Conservation (phyloP, 92 coral and sea anemone species). For the Epizoanthus fatuus region DNA sequence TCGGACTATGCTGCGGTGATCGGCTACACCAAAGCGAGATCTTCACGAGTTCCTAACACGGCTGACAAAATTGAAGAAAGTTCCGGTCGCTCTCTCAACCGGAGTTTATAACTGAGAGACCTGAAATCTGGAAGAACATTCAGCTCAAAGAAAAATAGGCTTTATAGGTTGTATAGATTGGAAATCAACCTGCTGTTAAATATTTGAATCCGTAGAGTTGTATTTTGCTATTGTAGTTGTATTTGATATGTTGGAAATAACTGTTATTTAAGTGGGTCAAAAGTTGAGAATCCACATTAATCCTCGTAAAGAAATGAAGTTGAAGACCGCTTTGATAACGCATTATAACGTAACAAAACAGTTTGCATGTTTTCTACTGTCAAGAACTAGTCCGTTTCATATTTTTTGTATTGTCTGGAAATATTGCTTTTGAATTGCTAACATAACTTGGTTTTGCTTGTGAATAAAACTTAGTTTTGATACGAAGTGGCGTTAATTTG, state of each 20-base stretch:
- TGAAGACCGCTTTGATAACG: neutral
- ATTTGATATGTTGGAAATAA: neutral
- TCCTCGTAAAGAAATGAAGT: neutral
- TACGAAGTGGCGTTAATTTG: neutral
- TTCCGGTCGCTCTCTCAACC: too few species aligned
- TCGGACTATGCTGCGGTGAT: constrained; percentile 47
- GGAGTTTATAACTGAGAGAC: neutral
- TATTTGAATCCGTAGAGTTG: constrained; percentile 30
- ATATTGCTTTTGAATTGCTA: constrained; percentile 13
- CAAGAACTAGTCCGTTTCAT: constrained; percentile 13
- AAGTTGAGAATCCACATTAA: constrained; percentile 2
- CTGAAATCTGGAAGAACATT: constrained; percentile 22
- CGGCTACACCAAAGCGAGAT: constrained; percentile 50
- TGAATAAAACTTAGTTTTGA: constrained; percentile 46
- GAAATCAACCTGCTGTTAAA: constrained; percentile 5
- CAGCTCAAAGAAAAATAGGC: neutral
- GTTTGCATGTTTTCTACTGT: constrained; percentile 36
- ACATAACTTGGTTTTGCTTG: constrained; percentile 27
- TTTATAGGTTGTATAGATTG: neutral
- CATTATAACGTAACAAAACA: neutral
- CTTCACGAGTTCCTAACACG: neutral
- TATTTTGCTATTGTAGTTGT: constrained; percentile 26
- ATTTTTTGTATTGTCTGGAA: constrained; percentile 32
- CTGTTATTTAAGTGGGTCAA: constrained; percentile 29
- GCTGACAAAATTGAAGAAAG: too few species aligned